Evolutionary conservation across 2,888 invertebrate species (phyloP).

Genomic region (Agrypnus murinus): DNA sequence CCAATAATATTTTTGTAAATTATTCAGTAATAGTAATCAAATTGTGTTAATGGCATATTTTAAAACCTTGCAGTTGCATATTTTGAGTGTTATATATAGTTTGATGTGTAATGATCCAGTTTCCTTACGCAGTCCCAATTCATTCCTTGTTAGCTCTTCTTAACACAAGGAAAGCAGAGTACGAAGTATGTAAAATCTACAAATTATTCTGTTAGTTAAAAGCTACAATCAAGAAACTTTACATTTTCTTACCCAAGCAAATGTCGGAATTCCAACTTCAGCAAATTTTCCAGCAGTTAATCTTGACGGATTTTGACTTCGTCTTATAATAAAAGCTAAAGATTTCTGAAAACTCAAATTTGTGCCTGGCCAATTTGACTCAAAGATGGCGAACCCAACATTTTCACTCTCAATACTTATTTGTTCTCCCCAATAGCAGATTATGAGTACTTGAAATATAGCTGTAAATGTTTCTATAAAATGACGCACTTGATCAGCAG

Average conservation of each 20-base stretch:
- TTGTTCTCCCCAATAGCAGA: conserved; percentile 30
- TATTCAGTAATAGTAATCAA: no score
- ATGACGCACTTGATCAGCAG: background rate
- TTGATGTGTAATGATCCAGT: no score
- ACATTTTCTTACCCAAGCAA: conserved; percentile 20
- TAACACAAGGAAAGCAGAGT: no score
- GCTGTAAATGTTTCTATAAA: background rate
- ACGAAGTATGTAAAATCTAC: no score
- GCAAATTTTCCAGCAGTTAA: conserved; percentile 9
- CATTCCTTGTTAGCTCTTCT: no score
- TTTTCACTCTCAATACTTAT: conserved; percentile 4
- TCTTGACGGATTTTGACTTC: background rate
- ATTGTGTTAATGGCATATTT: no score
- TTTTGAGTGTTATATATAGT: no score
- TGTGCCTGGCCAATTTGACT: conserved; percentile 14
- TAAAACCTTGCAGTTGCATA: no score
- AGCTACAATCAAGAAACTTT: no score
- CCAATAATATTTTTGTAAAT: no score
- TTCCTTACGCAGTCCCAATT: no score
- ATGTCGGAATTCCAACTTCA: background rate
- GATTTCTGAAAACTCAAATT: conserved; percentile 18
- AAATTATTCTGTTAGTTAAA: no score
- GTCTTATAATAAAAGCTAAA: conserved; percentile 1
- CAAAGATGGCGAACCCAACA: background rate
- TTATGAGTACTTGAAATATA: background rate